Evolutionary conservation across 1,140 invertebrate genomes (phyloP), one percentile per base, ranked within the genome.

Genomic region (Magallana angulata): DNA sequence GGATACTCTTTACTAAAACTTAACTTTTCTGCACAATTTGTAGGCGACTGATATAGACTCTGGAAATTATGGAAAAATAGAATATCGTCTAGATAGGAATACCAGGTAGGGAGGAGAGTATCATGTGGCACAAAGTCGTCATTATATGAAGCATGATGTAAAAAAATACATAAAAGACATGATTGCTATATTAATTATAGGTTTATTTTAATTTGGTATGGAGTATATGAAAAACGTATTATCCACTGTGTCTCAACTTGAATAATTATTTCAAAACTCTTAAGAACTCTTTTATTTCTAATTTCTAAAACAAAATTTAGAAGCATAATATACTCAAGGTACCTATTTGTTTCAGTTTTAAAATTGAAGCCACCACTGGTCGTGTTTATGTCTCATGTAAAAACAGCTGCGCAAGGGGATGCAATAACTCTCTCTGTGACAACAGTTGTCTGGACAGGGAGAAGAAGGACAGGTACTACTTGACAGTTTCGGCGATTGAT

Each of bases 381-480:
- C 8, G 24, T 12, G 12, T 76, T 76, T 76, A 30, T 76, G 68
- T 76, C 68, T 7, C 1, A 3, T 76, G 68, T 76, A 76, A 76
- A 9, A 7, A 76, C 30, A 76, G 68, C 68, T 76, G 68, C 24
- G 14, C 11, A 30, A 24, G 9, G 0, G 9, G 12, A 12, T 36
- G 68, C 30, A 76, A 76, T 0, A 76, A 4, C 36, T 57, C 81
- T 57, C n/a, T 18, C 1, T 57, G 48, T 57, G 57, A 82, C 16
- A 82, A 56, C 56, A 82, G 48, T n/a, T 82, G 48, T 11, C 81
- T 82, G 48, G 81, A 82, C 81, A 57, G 81, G 48, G 81, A 82
- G 57, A 82, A n/a, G 57, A 57, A 82, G 57, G 81, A 82, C 48
- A 16, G 7, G 57, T 82, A 18, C 36, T 58, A 82, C 18, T 56